phyloP scores from a whole-genome alignment of 2,113 vertebrate species.

The Buteo buteo region DNA sequence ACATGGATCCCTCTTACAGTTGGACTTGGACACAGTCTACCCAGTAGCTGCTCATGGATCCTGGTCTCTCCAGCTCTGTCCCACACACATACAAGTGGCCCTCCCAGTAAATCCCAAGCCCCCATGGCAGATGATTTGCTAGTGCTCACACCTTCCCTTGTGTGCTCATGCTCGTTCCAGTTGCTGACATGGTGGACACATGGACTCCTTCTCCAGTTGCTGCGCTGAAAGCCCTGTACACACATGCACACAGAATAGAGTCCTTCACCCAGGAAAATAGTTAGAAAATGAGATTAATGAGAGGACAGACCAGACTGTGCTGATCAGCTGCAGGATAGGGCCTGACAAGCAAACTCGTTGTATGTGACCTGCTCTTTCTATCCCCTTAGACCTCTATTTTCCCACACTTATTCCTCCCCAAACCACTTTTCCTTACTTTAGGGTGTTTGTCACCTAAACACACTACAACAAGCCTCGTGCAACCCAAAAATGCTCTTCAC shows the following conservation, averaged over 20 bases:
- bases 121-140: neutral
- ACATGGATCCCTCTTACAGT: neutral
- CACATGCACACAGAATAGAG: neutral
- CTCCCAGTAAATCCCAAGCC: neutral
- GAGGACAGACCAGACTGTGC: neutral
- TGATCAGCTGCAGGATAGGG: neutral
- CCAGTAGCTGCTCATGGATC: neutral
- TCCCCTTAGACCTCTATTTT: neutral
- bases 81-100: neutral
- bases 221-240: neutral
- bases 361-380: neutral
- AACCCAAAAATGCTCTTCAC: neutral
- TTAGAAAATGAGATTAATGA: neutral
- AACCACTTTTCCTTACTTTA: neutral
- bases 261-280: neutral
- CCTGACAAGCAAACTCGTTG: neutral
- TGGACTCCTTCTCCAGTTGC: neutral
- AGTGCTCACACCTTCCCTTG: neutral
- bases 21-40: too few relatives aligned
- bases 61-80: neutral
- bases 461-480: neutral
- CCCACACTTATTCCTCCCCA: neutral
- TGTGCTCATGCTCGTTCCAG: accelerated
- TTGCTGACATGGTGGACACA: neutral
- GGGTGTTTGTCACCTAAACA: neutral